Evolutionary conservation across 2,888 invertebrate genomes (phyloP).

Genomic region (Boloria euphrosyne): DNA sequence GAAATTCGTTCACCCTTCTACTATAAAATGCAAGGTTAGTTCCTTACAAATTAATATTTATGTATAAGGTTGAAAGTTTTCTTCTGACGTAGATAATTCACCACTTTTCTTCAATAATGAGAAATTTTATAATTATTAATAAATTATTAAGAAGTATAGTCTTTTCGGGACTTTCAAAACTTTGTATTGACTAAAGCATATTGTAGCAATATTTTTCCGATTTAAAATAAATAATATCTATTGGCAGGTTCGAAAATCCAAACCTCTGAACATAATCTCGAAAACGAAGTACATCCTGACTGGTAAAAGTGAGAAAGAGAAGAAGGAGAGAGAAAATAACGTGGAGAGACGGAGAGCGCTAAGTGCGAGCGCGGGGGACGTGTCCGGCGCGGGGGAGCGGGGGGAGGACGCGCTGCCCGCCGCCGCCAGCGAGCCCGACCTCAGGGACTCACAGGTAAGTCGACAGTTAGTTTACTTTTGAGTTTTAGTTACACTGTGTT

Average conservation of each 20-base stretch:
- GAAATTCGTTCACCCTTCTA: constrained; percentile 72
- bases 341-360: constrained; percentile 53
- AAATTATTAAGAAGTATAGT: too few relatives aligned
- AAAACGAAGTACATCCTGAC: constrained; percentile 64
- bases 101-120: too few relatives aligned
- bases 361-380: constrained; percentile 72
- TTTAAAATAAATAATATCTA: neutral
- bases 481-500: too few relatives aligned
- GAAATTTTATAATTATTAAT: too few relatives aligned
- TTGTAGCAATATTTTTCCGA: too few relatives aligned
- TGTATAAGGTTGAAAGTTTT: neutral
- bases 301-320: constrained; percentile 52
- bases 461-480: neutral
- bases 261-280: constrained; percentile 64
- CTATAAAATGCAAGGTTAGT: constrained; percentile 69
- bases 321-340: constrained; percentile 46
- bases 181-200: too few relatives aligned
- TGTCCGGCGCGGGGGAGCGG: constrained; percentile 69
- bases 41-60: neutral
- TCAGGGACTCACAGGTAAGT: constrained; percentile 75
- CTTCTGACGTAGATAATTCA: too few relatives aligned
- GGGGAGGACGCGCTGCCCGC: constrained; percentile 61
- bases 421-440: constrained; percentile 86
- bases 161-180: too few relatives aligned
- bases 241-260: constrained; percentile 67